Percentiles rank a stretch among this genome's conserved stretches.
phyloP scores from a whole-genome alignment of 2,113 vertebrate species.

The Hippocampus zosterae region DNA sequence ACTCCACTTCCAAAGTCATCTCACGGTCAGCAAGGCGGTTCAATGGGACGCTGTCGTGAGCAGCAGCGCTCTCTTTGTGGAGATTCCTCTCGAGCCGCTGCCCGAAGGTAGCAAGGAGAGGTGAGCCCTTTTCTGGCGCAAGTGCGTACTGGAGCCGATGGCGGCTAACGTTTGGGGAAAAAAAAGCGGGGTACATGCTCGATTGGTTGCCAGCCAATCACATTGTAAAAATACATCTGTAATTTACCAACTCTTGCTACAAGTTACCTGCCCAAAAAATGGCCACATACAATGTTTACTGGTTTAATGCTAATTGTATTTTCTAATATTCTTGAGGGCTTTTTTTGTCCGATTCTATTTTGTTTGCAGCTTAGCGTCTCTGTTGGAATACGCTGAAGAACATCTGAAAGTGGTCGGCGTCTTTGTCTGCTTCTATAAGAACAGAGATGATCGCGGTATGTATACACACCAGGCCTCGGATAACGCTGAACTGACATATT shows the following conservation, averaged over 20 bases:
- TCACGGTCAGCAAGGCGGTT: conserved; percentile 64
- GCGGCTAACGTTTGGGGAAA: no score
- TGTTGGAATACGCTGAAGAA: conserved; percentile 79
- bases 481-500: no score
- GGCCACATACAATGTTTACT: no score
- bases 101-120: conserved; percentile 81
- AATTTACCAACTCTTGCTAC: no score
- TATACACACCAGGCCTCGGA: background rate
- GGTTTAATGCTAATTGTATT: no score
- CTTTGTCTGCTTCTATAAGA: conserved; percentile 80
- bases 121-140: conserved; percentile 39
- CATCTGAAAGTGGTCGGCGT: conserved; percentile 77
- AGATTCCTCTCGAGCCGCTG: conserved; percentile 71
- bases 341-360: background rate
- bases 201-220: no score
- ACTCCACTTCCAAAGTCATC: conserved; percentile 75
- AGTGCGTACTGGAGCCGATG: no score
- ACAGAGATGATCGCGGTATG: conserved; percentile 76
- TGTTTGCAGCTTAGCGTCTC: conserved; percentile 67
- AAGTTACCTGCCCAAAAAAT: no score
- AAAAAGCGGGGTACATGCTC: no score
- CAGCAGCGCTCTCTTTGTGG: conserved; percentile 70
- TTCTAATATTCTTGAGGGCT: no score
- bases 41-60: conserved; percentile 75
- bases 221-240: no score